A percentile compares a stretch with the other conserved stretches of the same genome.
phyloP scores from a whole-genome alignment of 2,888 invertebrate genomes.

The Sphecodes monilicornis region DNA sequence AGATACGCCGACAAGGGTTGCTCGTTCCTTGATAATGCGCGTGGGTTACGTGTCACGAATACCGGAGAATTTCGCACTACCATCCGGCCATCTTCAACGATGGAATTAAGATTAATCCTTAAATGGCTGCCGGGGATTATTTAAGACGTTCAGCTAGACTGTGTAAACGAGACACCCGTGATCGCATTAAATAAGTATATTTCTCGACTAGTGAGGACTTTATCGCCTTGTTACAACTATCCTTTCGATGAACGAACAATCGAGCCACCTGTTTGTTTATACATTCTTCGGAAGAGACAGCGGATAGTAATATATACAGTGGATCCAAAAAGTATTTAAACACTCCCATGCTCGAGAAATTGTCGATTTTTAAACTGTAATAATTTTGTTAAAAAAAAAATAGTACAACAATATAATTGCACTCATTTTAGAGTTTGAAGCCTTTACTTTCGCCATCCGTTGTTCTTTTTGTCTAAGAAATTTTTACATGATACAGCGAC shows the following conservation, averaged over 20 bases:
- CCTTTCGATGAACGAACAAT: background rate
- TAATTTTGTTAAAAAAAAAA: no score
- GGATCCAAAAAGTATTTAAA: no score
- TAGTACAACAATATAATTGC: no score
- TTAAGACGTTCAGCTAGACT: conserved; percentile 7
- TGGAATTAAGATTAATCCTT: conserved; percentile 51
- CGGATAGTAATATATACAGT: no score
- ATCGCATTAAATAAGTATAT: conserved; percentile 10
- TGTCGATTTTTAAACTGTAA: no score
- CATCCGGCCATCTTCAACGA: conserved; percentile 19
- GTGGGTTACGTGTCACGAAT: conserved; percentile 46
- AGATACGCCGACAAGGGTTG: conserved; percentile 51
- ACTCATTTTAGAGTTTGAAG: no score
- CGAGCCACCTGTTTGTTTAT: background rate
- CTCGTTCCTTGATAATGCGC: conserved; percentile 49
- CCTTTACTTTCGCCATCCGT: no score
- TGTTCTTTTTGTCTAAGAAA: no score
- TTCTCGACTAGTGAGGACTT: background rate
- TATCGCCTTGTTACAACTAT: conserved; percentile 2
- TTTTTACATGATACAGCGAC: no score
- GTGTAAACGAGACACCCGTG: conserved; percentile 17
- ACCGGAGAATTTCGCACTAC: conserved; percentile 31
- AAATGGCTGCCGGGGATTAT: conserved; percentile 44
- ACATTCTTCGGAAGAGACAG: background rate
- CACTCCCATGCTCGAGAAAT: no score